Conservation (phyloP, 2,888 invertebrate species). For the Cantharis nigra region DNA sequence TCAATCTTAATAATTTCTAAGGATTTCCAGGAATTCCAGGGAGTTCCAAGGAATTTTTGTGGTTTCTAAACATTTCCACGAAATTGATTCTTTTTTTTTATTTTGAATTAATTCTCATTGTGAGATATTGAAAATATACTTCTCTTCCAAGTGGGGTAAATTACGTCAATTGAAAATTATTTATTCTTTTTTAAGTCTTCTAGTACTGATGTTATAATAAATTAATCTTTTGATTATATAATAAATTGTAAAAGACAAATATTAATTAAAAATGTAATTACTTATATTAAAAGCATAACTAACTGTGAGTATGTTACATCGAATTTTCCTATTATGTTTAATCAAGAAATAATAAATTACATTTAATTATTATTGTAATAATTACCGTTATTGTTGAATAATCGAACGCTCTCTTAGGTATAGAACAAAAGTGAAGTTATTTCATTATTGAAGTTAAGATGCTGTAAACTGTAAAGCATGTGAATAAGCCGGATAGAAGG, state of each 20-base stretch:
- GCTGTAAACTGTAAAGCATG: slow-evolving; percentile 37
- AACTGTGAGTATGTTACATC: not conserved
- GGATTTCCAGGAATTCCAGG: too few relatives aligned
- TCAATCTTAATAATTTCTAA: too few relatives aligned
- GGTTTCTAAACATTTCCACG: too few relatives aligned
- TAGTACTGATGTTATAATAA: not conserved
- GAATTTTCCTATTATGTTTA: not conserved
- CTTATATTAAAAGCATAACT: not conserved
- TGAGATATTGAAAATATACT: too few relatives aligned
- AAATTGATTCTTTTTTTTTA: too few relatives aligned
- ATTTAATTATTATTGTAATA: not conserved
- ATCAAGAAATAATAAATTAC: not conserved
- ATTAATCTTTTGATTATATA: not conserved
- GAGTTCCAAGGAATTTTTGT: too few relatives aligned
- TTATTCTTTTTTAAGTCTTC: too few relatives aligned
- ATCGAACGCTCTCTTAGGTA: not conserved
- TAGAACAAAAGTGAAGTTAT: not conserved
- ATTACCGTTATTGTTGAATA: not conserved
- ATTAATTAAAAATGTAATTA: not conserved
- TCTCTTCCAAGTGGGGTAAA: too few relatives aligned
- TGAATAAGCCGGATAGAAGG: slow-evolving; percentile 28
- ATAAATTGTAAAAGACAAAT: not conserved
- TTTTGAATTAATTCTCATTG: too few relatives aligned
- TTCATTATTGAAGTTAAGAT: slow-evolving; percentile 35
- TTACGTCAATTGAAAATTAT: too few relatives aligned